Conservation (phyloP, 2,888 invertebrate species). For the Liodrosophila aerea region DNA sequence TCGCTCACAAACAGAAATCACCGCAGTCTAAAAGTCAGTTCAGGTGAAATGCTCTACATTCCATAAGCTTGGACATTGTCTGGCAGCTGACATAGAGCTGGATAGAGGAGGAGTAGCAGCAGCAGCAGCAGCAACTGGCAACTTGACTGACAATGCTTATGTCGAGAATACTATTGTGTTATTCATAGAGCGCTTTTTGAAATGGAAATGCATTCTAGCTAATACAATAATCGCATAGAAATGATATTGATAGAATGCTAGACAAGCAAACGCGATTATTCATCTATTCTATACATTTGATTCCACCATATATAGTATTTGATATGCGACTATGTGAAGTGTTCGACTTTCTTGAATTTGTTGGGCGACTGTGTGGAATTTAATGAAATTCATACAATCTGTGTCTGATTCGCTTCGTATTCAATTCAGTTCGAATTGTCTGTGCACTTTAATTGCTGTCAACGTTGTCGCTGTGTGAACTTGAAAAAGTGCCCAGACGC, state of each 20-base stretch:
- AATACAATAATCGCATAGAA: slow-evolving; percentile 46
- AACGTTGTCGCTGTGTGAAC: slow-evolving; percentile 9
- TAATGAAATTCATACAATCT: slow-evolving; percentile 64
- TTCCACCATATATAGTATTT: background rate
- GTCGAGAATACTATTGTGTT: slow-evolving; percentile 36
- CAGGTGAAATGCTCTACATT: slow-evolving; percentile 46
- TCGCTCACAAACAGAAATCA: slow-evolving; percentile 2
- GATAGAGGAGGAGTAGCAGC: background rate
- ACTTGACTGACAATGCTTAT: slow-evolving; percentile 36
- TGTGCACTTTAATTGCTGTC: slow-evolving; percentile 40
- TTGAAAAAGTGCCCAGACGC: slow-evolving; percentile 25
- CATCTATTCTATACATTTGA: slow-evolving; percentile 1
- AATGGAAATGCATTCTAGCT: slow-evolving; percentile 59
- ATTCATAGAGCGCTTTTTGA: slow-evolving; percentile 50
- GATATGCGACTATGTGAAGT: slow-evolving; percentile 23
- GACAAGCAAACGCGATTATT: slow-evolving; percentile 38
- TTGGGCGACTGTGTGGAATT: slow-evolving; percentile 55
- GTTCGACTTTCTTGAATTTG: slow-evolving; percentile 52
- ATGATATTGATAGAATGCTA: slow-evolving; percentile 17
- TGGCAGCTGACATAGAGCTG: slow-evolving; percentile 26
- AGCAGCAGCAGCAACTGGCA: slow-evolving; percentile 4
- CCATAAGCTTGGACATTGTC: slow-evolving; percentile 37
- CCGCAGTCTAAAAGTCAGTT: slow-evolving; percentile 1
- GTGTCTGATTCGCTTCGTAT: slow-evolving; percentile 27
- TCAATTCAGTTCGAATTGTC: slow-evolving; percentile 50